phyloP scores from a whole-genome alignment of 2,797 vertebrate genomes.

The Gambusia yucatana region DNA sequence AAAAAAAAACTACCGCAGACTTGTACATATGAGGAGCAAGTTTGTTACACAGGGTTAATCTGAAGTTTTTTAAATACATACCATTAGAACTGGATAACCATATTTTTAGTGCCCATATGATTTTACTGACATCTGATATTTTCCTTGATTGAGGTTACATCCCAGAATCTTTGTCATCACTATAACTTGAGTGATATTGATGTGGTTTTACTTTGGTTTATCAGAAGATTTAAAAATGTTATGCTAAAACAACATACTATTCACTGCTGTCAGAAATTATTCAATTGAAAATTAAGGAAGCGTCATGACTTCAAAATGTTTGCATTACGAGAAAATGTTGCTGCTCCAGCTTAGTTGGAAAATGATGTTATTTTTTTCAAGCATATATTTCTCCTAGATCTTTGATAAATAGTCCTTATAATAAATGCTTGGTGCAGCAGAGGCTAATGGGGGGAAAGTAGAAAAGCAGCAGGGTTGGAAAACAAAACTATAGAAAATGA shows the following conservation, averaged over 20 bases:
- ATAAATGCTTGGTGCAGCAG: slow-evolving; percentile 43
- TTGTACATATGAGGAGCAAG: neutral
- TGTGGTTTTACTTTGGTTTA: neutral
- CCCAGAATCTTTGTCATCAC: neutral
- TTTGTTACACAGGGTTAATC: neutral
- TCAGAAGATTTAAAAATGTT: neutral
- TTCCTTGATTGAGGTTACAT: neutral
- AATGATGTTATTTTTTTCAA: slow-evolving; percentile 27
- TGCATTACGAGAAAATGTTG: slow-evolving; percentile 25
- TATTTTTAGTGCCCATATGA: neutral
- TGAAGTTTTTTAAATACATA: neutral
- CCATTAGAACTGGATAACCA: neutral
- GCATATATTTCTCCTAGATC: neutral
- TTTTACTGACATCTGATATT: neutral
- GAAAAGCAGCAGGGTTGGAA: slow-evolving; percentile 40
- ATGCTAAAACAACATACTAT: neutral
- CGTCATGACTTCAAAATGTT: slow-evolving; percentile 12
- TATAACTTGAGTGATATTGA: neutral
- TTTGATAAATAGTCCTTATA: slow-evolving; percentile 66
- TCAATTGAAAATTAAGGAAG: neutral
- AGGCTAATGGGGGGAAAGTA: slow-evolving; percentile 60
- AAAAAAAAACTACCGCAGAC: neutral
- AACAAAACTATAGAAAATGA: slow-evolving; percentile 64
- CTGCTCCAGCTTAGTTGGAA: slow-evolving; percentile 35
- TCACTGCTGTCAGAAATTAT: neutral